Base-by-base conservation (phyloP, 2,888 invertebrate genomes). In the Troides aeacus region DNA sequence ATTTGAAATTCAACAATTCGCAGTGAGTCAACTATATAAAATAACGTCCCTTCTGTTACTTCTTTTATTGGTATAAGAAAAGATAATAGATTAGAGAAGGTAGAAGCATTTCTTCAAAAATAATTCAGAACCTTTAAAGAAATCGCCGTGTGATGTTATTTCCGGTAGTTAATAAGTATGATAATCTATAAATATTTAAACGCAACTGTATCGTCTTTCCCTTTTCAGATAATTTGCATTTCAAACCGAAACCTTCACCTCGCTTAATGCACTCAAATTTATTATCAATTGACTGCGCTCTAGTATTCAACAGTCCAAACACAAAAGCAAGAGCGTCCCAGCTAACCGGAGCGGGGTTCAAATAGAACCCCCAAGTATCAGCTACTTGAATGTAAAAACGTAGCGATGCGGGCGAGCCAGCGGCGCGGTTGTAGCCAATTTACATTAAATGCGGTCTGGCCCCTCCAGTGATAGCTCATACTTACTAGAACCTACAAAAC, bases 361-460 rank as follows among this genome's bases (percentile, higher is more conserved):
- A 86, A 87, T 87, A 89, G 87, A 90, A 84, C 85, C 84, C 30
- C 85, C 82, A 85, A 89, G 89, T 84, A 86, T 84, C 83, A 83
- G 84, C 85, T 86, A 87, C 89, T 89, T 88, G 86, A 88, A 88
- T 89, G 84, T 85, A 88, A 90, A 90, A 89, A 90, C 86, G 84
- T 81, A 81, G 83, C 85, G 83, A 83, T 84, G 84, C 86, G 84
- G 83, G 79, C 75, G 81, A 79, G 76, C 78, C 36, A 57, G 67
- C 75, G 77, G 80, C 79, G 81, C 72, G 81, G 78, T 81, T 85
- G 84, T 83, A 84, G 84, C 83, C 86, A 87, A 91, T 90, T 91
- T 90, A 87, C 90, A 90, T 91, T 89, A 89, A 90, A 89, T 87
- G 90, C 89, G 89, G 90, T 83, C 80, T 82, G 83, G 84, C 78